Evolutionary conservation across 2,888 invertebrate genomes (phyloP), one percentile per base, ranked within the genome.

Genomic region (Chrysomela aeneicollis): DNA sequence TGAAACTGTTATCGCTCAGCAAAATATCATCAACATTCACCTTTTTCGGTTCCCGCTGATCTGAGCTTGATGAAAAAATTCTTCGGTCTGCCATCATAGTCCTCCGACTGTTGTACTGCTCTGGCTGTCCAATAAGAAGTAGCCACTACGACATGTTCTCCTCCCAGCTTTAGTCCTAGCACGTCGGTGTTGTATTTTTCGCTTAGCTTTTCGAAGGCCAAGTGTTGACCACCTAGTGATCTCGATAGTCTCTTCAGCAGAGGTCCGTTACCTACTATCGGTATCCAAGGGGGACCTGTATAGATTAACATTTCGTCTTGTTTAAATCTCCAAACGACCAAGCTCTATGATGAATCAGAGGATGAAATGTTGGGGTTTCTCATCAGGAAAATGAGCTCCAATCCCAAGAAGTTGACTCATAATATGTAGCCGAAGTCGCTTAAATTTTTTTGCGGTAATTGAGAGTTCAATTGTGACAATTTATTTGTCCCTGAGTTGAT

Each of bases 81-180:
- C 76, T 90, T 86, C 0, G 91, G 91, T 19, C 91, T 81, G 0
- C 87, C 89, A 64, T 88, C 87, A 71, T 85, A 91, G 19, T 87
- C 88, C 60, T 89, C 88, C 12, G 82, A 79, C 0, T 82, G 79
- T 52, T 90, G 82, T 1, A 90, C 84, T 61, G 85, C 82, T 12
- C 83, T 84, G 0, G 89, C 82, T 0, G 84, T 70, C 1, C 85
- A 80, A 72, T 84, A 85, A 0, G 87, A 86, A 21, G 84, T 84
- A 1, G 87, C 87, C 0, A 86, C 84, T 1, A 89, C 83, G 0
- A 87, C 82, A 5, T 82, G 78, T 52, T 86, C 84, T 2, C 78
- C 76, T 0, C 88, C 89, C 32, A 89, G 76, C 77, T 86, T 87
- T 1, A 89, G 71, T 0, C 89, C 88, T 1, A 89, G 72, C 0